These are phyloP conservation scores for crab-eating macaque (Macaca fascicularis) DNA, from an alignment of 2,113 vertebrate genomes.

Conservation along the genomic window DNA sequence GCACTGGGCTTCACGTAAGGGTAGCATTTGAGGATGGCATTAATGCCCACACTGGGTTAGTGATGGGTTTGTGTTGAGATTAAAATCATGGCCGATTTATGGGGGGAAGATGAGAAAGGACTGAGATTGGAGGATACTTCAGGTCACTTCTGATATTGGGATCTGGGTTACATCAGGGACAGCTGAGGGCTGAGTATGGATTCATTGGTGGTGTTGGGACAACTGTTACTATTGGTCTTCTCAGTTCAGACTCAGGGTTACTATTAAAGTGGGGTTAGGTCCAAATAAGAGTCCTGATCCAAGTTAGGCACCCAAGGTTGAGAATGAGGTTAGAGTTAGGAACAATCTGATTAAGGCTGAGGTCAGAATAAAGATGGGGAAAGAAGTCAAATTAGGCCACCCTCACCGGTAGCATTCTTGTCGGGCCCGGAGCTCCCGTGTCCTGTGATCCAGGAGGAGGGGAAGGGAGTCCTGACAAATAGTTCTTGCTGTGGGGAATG, in stretches of 20 bases:
- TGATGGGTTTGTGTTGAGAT: not conserved
- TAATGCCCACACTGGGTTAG: not conserved
- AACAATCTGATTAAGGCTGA: not conserved
- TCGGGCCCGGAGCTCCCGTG: conserved; percentile 62
- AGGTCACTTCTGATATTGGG: not conserved
- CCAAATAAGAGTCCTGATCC: not conserved
- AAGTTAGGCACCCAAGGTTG: not conserved
- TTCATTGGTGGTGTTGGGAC: not conserved
- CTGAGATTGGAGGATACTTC: not conserved
- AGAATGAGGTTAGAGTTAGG: not conserved
- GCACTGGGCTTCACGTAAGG: not conserved
- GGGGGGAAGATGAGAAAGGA: not conserved
- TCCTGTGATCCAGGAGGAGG: conserved; percentile 75
- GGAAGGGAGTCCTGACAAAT: conserved; percentile 71
- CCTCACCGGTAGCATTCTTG: conserved; percentile 75
- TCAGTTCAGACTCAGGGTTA: not conserved
- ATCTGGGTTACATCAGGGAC: not conserved
- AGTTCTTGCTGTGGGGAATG: conserved; percentile 67
- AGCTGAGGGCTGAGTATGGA: not conserved
- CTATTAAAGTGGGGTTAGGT: not conserved
- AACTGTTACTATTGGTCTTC: not conserved
- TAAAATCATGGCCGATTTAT: not conserved
- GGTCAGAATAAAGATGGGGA: not conserved
- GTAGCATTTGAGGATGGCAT: not conserved
- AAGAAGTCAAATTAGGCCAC: not conserved